These are phyloP conservation scores for Melanotaenia parkinsoni DNA, from an alignment of 2,797 vertebrate genomes.

Conservation along the genomic window DNA sequence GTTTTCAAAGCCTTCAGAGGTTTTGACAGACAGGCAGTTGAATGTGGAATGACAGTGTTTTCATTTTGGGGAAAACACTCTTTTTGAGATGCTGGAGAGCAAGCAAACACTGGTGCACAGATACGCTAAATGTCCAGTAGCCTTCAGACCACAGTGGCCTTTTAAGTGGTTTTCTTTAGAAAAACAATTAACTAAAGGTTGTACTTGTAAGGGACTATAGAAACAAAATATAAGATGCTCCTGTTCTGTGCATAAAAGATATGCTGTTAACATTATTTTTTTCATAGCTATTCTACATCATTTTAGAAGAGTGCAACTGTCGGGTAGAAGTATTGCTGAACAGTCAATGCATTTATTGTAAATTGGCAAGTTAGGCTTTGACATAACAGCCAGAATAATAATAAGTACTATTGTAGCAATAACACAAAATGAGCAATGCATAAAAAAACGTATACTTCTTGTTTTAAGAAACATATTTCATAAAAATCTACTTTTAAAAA, in stretches of 20 bases:
- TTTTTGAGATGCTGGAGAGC: constrained; percentile 35
- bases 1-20: constrained; percentile 25
- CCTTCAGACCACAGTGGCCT: constrained; percentile 41
- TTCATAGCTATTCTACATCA: neutral
- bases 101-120: constrained; percentile 52
- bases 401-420: neutral
- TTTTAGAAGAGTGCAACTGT: constrained; percentile 1
- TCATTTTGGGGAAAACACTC: constrained; percentile 45
- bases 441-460: neutral
- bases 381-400: neutral
- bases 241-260: constrained; percentile 1
- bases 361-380: neutral
- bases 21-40: constrained; percentile 50
- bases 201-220: constrained; percentile 7
- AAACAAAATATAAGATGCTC: neutral
- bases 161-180: constrained; percentile 11
- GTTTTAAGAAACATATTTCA: neutral
- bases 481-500: neutral
- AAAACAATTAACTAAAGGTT: too few species aligned
- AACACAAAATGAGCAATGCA: neutral
- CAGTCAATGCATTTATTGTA: neutral
- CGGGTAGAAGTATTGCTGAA: neutral
- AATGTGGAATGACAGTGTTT: constrained; percentile 54
- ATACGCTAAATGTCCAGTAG: constrained; percentile 52
- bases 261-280: constrained; percentile 21